Percentiles rank a stretch among this genome's conserved stretches.
phyloP scores from a whole-genome alignment of 2,113 vertebrate genomes.

The Ariopsis seemanni region DNA sequence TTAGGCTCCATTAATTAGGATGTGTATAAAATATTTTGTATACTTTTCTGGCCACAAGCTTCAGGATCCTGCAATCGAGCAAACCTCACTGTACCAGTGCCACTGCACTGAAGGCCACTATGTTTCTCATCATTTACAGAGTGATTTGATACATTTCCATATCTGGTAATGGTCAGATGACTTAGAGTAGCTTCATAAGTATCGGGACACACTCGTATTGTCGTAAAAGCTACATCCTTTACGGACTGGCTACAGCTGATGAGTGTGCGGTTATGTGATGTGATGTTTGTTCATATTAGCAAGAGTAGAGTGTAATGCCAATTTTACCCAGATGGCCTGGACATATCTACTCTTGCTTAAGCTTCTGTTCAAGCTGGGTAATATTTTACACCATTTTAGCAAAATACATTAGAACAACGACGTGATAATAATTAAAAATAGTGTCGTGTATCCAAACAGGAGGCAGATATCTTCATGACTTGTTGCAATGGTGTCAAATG shows the following conservation, averaged over 20 bases:
- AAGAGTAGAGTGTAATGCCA: not conserved
- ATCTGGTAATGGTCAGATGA: not conserved
- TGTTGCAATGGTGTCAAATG: not conserved
- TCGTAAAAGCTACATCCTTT: constrained; percentile 6
- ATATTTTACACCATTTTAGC: not conserved
- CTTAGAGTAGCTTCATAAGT: constrained; percentile 3
- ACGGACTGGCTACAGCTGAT: not conserved
- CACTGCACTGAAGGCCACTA: not conserved
- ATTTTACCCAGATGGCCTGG: not conserved
- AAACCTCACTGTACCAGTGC: not conserved
- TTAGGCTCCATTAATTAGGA: not conserved
- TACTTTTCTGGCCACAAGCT: not conserved
- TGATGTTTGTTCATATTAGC: not conserved
- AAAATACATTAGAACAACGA: not conserved
- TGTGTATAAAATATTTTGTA: not conserved
- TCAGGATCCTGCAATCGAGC: not conserved
- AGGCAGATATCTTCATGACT: not conserved
- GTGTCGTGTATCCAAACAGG: not conserved
- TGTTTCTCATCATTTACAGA: not conserved
- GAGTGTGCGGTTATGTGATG: not conserved
- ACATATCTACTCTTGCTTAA: not conserved
- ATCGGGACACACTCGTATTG: not conserved
- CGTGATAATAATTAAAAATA: not conserved
- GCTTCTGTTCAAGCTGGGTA: not conserved
- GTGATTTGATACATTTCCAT: not conserved